Evolutionary conservation across 2,797 vertebrate genomes (phyloP), one percentile per base, ranked within the genome.

Genomic region (Lacerta agilis): DNA sequence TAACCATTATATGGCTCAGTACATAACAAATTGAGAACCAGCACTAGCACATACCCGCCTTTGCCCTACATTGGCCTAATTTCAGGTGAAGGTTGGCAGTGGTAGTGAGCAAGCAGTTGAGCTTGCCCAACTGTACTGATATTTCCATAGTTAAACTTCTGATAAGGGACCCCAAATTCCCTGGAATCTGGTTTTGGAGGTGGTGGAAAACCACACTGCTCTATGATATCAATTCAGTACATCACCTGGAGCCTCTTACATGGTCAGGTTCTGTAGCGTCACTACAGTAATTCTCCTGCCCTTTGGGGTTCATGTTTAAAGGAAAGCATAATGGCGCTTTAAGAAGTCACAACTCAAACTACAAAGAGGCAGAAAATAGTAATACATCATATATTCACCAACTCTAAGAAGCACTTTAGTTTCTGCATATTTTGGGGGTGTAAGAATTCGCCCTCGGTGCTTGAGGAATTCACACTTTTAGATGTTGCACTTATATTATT

Each of bases 321-420:
- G 29, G 5, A 3, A 55, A 17, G 13, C 55, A 15, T 15, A 79
- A 36, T 27, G 38, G 0, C 27, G 0, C 38, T 13, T 80, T 3
- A 79, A 79, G 15, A 64, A 73, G n/a, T 86, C 0, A 0, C 1
- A 25, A 0, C 43, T 69, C 85, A 84, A 36, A 49, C 1, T 49
- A 69, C 43, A 69, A 58, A 33, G 18, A 82, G 18, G 43, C 0
- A 7, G 58, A 79, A 88, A 84, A 5, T 10, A 43, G 84, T 66
- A 83, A 8, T 88, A 83, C 66, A 36, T 25, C 61, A 79, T 45
- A 2, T 0, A 45, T 76, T 87, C n/a, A 87, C 58, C 33, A 90
- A 75, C 61, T 38, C 0, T 0, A 55, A 90, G 79, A 79, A 85
- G 66, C 77, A 41, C 29, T 49, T 61, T 90, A 78, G 27, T 1